Base-by-base conservation (phyloP, 2,888 invertebrate genomes). In the Onthophagus sagittarius region DNA sequence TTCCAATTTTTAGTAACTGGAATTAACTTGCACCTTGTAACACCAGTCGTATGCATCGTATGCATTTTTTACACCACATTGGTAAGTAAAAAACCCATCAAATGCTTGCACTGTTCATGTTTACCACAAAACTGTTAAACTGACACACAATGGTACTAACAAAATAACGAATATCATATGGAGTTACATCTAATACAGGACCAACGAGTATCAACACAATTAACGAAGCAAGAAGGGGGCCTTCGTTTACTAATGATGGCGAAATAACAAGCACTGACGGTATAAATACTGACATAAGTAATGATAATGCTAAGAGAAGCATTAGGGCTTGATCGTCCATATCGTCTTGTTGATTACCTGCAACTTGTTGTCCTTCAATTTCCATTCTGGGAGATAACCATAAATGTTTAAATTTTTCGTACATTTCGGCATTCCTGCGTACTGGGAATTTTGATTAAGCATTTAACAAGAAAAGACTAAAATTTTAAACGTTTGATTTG, bases 51-150 rank as follows among this genome's bases (percentile, higher is more conserved):
- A 0, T 94, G 94, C 83, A 85, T 93, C 62, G 93, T 95, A n/a
- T 95, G 95, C 86, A 96, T 95, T 78, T 95, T 97, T 86, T 97
- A 97, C 85, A 97, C 97, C 0, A 94, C 95, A 75, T 84, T 95
- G 84, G 95, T 94, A 87, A 91, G 92, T 88, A 81, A 62, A 62
- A 31, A 69, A 67, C 15, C 23, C 53, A 5, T 39, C 9, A 67
- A 53, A 53, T 53, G 1, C 39, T 53, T 4, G 67, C 11, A 5
- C 23, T 23, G 7, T 67, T 15, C 67, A 67, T 31, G 32, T 67
- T 67, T 67, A 65, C 23, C 23, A 23, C 53, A 70, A 72, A 74
- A 65, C 63, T 53, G 67, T 71, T 71, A 62, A 73, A 32, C 14
- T 73, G 73, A 62, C 70, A 72, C 65, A 75, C 70, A 15, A 69